These are phyloP conservation scores for Labeo calbasu DNA, from an alignment of 2,797 vertebrate genomes.

Conservation along the genomic window DNA sequence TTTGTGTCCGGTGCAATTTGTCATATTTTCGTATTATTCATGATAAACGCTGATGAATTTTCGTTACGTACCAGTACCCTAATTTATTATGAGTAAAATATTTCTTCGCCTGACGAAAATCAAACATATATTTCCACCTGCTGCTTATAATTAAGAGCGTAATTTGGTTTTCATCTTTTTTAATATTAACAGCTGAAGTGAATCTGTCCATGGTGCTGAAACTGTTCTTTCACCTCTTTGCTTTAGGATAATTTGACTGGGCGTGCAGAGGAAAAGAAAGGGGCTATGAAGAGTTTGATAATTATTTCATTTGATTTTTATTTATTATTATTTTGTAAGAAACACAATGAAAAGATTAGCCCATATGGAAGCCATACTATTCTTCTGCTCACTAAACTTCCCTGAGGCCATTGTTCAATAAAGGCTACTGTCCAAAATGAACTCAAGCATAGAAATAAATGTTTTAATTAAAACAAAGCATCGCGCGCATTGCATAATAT, in stretches of 20 bases:
- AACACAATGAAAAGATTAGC: neutral
- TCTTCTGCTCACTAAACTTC: slow-evolving; percentile 62
- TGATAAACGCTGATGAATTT: neutral
- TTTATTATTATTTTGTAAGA: neutral
- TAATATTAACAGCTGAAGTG: neutral
- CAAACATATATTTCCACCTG: neutral
- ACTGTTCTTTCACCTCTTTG: neutral
- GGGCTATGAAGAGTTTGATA: neutral
- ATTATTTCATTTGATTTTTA: neutral
- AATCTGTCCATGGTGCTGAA: slow-evolving; percentile 39
- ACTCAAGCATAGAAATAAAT: slow-evolving; percentile 78
- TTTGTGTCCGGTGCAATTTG: neutral
- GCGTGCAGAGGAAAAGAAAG: neutral
- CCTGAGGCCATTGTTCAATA: slow-evolving; percentile 71
- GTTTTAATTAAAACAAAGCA: slow-evolving; percentile 72
- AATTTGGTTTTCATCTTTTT: neutral
- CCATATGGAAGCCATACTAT: neutral
- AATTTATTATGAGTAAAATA: neutral
- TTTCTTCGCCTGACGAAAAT: neutral
- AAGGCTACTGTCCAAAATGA: slow-evolving; percentile 69
- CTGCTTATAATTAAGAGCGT: neutral
- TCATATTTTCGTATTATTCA: neutral
- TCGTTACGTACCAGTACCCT: neutral
- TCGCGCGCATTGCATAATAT: slow-evolving; percentile 27
- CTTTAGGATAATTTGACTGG: neutral